phyloP scores from a whole-genome alignment of 2,797 vertebrate species.

The Gallinago solitaria region DNA sequence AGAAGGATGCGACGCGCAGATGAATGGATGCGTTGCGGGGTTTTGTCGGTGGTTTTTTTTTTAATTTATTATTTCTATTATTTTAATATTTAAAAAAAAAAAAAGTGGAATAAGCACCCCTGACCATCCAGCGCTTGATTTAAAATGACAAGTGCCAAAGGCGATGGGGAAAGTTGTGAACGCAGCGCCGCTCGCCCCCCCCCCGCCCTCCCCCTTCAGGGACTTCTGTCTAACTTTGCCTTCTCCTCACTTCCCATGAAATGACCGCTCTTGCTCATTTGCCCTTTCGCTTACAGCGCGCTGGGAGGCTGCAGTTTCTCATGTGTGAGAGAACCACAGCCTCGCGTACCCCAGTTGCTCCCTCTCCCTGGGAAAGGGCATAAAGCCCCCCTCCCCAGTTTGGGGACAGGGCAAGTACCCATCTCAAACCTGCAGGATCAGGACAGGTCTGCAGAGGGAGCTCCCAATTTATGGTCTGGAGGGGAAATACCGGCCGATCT shows the following conservation, averaged over 20 bases:
- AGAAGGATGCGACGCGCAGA: neutral
- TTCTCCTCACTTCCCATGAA: neutral
- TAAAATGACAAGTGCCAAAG: constrained; percentile 43
- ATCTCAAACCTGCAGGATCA: neutral
- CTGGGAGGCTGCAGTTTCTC: neutral
- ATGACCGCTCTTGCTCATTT: neutral
- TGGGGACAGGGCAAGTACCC: neutral
- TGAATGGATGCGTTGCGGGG: neutral
- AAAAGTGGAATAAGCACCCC: neutral
- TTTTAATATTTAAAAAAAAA: too few species aligned
- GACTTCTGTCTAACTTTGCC: neutral
- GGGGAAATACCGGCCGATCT: neutral
- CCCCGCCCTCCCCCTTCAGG: rapidly evolving
- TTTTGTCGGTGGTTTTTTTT: neutral
- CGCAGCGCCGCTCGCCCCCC: neutral
- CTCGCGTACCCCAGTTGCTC: neutral
- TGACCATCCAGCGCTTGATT: constrained; percentile 2
- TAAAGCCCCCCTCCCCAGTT: rapidly evolving
- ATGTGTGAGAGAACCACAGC: neutral
- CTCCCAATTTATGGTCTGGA: constrained; percentile 33
- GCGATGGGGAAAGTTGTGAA: constrained; percentile 24
- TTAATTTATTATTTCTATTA: too few species aligned
- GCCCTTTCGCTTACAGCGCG: neutral
- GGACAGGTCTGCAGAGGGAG: constrained; percentile 58
- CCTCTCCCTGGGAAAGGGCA: neutral